A percentile compares a stretch with the other conserved stretches of the same genome.
phyloP scores from a whole-genome alignment of 2,113 vertebrate species.

The Gavia stellata region DNA sequence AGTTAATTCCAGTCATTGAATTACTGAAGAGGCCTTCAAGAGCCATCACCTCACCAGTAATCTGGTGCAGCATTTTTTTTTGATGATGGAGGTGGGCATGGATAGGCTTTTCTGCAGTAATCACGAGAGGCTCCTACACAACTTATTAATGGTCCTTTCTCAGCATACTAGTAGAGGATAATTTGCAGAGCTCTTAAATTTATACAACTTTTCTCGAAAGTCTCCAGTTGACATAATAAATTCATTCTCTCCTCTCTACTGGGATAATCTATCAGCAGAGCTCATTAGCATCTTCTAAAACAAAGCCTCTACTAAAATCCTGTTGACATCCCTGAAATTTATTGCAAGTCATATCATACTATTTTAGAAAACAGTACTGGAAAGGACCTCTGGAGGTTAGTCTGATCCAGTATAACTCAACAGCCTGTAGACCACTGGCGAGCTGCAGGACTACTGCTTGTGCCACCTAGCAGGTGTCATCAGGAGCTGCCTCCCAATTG shows the following conservation, averaged over 20 bases:
- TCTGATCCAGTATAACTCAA: not conserved
- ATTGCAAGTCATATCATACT: not conserved
- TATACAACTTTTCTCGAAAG: slow-evolving; percentile 9
- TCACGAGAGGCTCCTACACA: not conserved
- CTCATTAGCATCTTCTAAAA: slow-evolving; percentile 41
- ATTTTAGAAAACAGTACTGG: not conserved
- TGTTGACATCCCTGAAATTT: slow-evolving; percentile 36
- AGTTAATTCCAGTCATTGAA: not conserved
- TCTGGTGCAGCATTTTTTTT: not conserved
- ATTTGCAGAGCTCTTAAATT: not conserved
- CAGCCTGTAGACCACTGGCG: not conserved
- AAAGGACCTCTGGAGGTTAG: slow-evolving; percentile 27
- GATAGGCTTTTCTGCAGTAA: not conserved
- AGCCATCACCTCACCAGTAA: not conserved
- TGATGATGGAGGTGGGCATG: not conserved
- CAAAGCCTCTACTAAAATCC: slow-evolving; percentile 26
- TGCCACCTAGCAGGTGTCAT: not conserved
- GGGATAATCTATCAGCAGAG: slow-evolving; percentile 23
- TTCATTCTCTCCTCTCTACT: not conserved
- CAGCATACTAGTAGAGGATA: not conserved
- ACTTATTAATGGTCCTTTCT: not conserved
- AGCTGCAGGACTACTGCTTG: not conserved
- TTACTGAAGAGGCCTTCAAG: not conserved
- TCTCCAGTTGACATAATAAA: slow-evolving; percentile 16
- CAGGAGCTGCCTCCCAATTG: not conserved